phyloP scores from a whole-genome alignment of 2,113 vertebrate genomes.

The Semicossyphus pulcher region DNA sequence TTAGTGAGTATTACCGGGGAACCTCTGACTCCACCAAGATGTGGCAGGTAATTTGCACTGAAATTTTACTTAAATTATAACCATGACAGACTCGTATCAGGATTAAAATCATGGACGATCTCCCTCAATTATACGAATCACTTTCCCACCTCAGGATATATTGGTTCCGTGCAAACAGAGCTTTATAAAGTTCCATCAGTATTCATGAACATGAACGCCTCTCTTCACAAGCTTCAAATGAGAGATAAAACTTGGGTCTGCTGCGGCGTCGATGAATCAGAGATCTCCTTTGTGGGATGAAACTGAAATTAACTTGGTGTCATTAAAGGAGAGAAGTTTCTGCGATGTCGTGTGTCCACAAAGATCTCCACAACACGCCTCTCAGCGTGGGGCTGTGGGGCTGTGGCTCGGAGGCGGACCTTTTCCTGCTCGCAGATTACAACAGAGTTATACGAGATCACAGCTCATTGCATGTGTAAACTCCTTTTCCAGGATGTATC shows the following conservation, averaged over 20 bases:
- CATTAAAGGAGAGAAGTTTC: constrained; percentile 3
- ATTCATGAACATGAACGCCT: constrained; percentile 66
- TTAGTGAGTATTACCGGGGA: constrained; percentile 16
- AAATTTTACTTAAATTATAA: constrained; percentile 35
- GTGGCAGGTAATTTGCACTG: constrained; percentile 15
- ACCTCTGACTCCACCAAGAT: constrained; percentile 9
- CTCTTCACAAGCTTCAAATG: constrained; percentile 57
- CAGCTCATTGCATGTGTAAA: constrained; percentile 17
- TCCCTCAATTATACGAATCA: constrained; percentile 56
- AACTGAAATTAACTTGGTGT: constrained; percentile 56
- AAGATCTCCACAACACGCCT: constrained; percentile 22
- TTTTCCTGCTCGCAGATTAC: constrained; percentile 38
- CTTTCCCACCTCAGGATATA: constrained; percentile 38
- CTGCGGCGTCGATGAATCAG: constrained; percentile 40
- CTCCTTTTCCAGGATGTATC: not conserved
- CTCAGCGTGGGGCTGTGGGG: constrained; percentile 15
- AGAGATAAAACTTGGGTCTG: constrained; percentile 54
- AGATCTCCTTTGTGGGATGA: constrained; percentile 35
- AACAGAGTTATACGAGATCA: constrained; percentile 15
- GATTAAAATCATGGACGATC: constrained; percentile 54
- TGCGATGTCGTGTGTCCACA: constrained; percentile 44
- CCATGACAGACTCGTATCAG: constrained; percentile 4
- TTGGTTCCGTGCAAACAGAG: constrained; percentile 46
- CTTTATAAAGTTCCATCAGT: constrained; percentile 67
- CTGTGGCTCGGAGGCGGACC: constrained; percentile 2